These are phyloP conservation scores for Elegia similella DNA, from an alignment of 2,888 invertebrate genomes.

Conservation along the genomic window DNA sequence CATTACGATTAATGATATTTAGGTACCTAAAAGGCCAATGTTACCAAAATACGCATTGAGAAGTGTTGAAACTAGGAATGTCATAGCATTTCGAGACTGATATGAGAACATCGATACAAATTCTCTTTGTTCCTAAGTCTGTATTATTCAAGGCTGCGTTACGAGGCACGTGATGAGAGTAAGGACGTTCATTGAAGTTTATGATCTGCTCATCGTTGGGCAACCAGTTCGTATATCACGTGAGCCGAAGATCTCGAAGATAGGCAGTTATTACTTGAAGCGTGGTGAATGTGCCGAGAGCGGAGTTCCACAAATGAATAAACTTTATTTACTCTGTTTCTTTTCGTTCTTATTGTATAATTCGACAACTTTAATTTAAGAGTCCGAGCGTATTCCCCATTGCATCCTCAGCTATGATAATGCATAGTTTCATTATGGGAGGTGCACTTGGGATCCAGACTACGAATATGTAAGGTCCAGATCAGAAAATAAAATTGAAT, in stretches of 20 bases:
- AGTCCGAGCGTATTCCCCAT: too few relatives aligned
- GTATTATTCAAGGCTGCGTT: constrained; percentile 34
- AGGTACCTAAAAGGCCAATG: not conserved
- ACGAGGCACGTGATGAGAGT: constrained; percentile 1
- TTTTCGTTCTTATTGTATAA: not conserved
- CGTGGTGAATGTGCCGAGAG: not conserved
- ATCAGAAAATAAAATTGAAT: too few relatives aligned
- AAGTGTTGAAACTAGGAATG: not conserved
- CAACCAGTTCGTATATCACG: not conserved
- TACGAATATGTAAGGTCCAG: too few relatives aligned
- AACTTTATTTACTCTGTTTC: not conserved
- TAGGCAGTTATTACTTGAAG: not conserved
- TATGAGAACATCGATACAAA: constrained; percentile 36
- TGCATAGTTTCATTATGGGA: too few relatives aligned
- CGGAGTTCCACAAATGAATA: not conserved
- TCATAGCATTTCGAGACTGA: constrained; percentile 4
- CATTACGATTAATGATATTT: not conserved
- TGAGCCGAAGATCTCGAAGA: not conserved
- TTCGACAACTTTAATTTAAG: too few relatives aligned
- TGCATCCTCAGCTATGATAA: too few relatives aligned
- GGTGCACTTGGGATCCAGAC: too few relatives aligned
- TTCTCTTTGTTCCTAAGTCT: constrained; percentile 35
- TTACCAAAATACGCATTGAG: not conserved
- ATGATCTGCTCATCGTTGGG: not conserved
- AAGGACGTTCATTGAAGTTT: not conserved